Evolutionary conservation across 2,797 vertebrate species (phyloP), one percentile per base, ranked within the genome.

Genomic region (Tapera naevia): DNA sequence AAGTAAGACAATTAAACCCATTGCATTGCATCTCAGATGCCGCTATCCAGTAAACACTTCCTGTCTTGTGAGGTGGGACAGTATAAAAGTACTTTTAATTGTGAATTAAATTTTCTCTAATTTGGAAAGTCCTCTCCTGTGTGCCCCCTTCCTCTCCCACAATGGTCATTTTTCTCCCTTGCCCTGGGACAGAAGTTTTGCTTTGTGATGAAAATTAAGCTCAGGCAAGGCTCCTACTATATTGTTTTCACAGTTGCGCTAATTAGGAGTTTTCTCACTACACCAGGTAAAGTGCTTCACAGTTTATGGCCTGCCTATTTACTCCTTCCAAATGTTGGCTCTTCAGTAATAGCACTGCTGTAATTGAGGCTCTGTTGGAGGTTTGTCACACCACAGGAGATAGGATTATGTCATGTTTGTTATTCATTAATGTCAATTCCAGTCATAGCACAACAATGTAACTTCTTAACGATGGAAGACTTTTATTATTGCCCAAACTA

Each of bases 251-350:
- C 32, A 92, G 43, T 30, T 67, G 32, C 23, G 53, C 43, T 87
- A 87, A 93, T 91, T 62, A 90, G 50, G 57, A 65, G 56, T 53
- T 69, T 92, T 93, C 72, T 95, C 50, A 35, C 60, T 86, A 73
- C 12, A 80, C 6, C 72, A 83, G 71, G 37, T 80, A 83, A 81
- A 23, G 27, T 50, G 27, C 46, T 81, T 92, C 78, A 86, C 69
- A 85, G 23, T 88, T 95, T 90, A 90, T 71, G 56, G 53, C 32
- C 86, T 87, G 91, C n/a, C 70, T 88, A 74, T 41, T n/a, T 67
- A 54, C 17, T 66, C 64, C 80, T 91, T 85, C 53, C 80, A 94
- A 86, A 93, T 43, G 60, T 4, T 83, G 54, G 57, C 92, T 86
- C 78, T 82, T 88, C 37, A 66, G 69, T 54, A 92, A 81, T 30